Base-by-base conservation (phyloP, 2,888 invertebrate species). In the Drosophila neutralis region DNA sequence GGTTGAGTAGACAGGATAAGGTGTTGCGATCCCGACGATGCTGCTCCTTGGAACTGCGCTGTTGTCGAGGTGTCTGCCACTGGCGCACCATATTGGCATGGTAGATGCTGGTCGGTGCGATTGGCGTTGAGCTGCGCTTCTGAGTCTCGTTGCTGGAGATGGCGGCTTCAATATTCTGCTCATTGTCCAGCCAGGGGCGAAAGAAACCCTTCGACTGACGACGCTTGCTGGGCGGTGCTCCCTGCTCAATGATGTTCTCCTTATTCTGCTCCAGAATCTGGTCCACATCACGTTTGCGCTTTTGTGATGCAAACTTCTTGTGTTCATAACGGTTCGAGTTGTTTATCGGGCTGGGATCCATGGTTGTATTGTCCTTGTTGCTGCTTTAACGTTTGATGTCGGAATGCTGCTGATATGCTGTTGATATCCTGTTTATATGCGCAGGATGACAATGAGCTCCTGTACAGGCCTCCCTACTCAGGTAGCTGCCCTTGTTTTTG, bases 21-120 rank as follows among this genome's bases (percentile, higher is more conserved):
- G 89, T 90, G 59, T 92, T 91, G 53, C 85, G 84, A 60, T 90
- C 82, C 0, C 90, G 87, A 51, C 92, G 85, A 64, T 89, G 85
- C 45, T 92, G 92, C 53, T 92, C 92, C 69, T 82, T 86, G 13
- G 77, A 64, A 60, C 75, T 83, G 35, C 83, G 80, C 53, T 84
- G 82, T 0, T 73, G 76, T 0, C 69, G 76, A 0, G 53, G 29
- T n/a, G 57, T 54, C 33, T 83, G 87, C 11, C 24, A 58, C 0
- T 35, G 80, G 4, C 90, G 83, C 36, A 88, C 87, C 90, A 91
- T 91, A 51, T 89, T 91, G 27, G 79, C 76, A 13, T 85, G 86
- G 60, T 87, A 88, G 2, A 74, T 82, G 38, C 38, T 42, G 21
- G 35, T 49, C 2, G 69, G 0, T 29, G 66, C 24, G 7, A 35